These are phyloP conservation scores for Cavia porcellus DNA, from an alignment of 2,113 vertebrate genomes.

Conservation along the genomic window DNA sequence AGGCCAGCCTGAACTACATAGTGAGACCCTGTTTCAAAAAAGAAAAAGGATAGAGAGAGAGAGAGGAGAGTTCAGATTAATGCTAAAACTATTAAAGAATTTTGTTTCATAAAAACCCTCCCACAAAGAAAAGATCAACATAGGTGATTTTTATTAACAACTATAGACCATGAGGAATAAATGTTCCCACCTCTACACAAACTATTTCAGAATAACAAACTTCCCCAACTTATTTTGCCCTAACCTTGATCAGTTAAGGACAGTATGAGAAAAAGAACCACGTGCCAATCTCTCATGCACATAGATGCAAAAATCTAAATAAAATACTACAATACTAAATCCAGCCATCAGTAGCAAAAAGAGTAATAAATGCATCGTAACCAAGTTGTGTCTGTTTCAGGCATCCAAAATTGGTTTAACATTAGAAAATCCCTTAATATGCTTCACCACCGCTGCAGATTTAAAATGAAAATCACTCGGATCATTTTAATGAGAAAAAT, in stretches of 20 bases:
- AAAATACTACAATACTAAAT: not conserved
- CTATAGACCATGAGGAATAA: not conserved
- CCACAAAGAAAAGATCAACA: not conserved
- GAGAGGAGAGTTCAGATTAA: not conserved
- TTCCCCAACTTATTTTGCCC: not conserved
- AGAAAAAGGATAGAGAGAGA: too few relatives aligned
- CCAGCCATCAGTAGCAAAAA: not conserved
- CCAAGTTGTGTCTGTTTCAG: not conserved
- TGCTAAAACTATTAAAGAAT: not conserved
- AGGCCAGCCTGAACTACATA: too few relatives aligned
- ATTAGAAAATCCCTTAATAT: not conserved
- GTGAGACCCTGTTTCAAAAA: too few relatives aligned
- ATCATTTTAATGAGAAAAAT: not conserved
- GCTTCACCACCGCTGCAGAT: not conserved
- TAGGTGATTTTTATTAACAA: not conserved
- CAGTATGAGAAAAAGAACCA: not conserved
- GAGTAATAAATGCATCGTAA: not conserved
- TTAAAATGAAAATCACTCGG: not conserved
- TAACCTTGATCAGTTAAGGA: not conserved
- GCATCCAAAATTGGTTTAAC: not conserved
- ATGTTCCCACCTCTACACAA: not conserved
- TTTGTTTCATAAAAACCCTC: not conserved
- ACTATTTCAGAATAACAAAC: conserved; percentile 10
- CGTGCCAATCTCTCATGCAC: not conserved
- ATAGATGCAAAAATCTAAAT: not conserved